These are phyloP conservation scores for Amphiura filiformis DNA, from an alignment of 35 echinoderm and acorn worm genomes.

Conservation along the genomic window DNA sequence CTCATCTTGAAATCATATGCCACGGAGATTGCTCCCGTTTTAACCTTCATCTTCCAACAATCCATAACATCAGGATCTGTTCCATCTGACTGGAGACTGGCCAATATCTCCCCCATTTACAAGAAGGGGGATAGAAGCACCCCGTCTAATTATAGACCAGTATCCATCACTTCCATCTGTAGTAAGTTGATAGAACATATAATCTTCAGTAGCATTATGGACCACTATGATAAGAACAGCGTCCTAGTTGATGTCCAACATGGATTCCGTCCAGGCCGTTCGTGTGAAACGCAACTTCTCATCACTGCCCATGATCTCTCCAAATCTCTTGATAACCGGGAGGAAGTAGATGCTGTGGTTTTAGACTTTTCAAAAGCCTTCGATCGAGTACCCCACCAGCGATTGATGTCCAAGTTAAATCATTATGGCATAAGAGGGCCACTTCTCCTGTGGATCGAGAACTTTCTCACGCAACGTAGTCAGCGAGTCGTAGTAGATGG, in stretches of 20 bases:
- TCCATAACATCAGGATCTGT: not conserved
- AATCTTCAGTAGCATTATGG: slow-evolving; percentile 50
- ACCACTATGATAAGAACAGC: slow-evolving; percentile 29
- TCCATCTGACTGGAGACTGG: not conserved
- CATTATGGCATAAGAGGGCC: slow-evolving; percentile 20
- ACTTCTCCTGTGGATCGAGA: not conserved
- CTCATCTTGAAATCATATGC: not conserved
- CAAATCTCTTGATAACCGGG: slow-evolving; percentile 9
- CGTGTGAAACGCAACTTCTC: slow-evolving; percentile 46
- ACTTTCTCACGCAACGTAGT: not conserved
- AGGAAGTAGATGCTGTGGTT: not conserved
- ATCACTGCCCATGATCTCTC: slow-evolving; percentile 17
- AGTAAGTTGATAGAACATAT: slow-evolving; percentile 57
- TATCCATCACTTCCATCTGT: slow-evolving; percentile 42
- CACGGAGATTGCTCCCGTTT: not conserved
- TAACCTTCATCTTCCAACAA: not conserved
- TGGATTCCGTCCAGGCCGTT: slow-evolving; percentile 38
- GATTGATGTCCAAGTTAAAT: slow-evolving; percentile 9
- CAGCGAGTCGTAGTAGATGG: not conserved
- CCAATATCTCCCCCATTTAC: slow-evolving; percentile 6
- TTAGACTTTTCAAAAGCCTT: slow-evolving; percentile 42
- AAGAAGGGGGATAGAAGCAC: not conserved
- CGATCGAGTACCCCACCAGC: slow-evolving; percentile 16
- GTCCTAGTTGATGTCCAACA: slow-evolving; percentile 36
- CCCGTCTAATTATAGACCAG: slow-evolving; percentile 34